phyloP scores from a whole-genome alignment of 2,113 vertebrate species.

The Sceloporus undulatus region DNA sequence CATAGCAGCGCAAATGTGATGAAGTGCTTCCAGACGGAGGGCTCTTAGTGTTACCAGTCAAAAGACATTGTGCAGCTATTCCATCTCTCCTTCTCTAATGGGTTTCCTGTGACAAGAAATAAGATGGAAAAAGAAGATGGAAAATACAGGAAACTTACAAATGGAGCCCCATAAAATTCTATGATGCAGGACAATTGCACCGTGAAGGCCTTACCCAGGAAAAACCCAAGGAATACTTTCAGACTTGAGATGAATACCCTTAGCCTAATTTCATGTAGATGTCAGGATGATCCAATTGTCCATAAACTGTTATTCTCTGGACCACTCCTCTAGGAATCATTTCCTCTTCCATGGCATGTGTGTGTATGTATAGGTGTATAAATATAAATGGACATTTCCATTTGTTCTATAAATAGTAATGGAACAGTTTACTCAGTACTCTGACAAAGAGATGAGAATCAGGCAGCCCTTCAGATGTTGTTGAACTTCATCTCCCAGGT shows the following conservation, averaged over 20 bases:
- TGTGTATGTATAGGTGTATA: too few relatives aligned
- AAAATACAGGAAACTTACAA: neutral
- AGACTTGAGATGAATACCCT: neutral
- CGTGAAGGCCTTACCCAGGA: neutral
- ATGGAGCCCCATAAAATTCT: too few relatives aligned
- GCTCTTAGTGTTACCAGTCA: neutral
- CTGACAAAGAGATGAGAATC: too few relatives aligned
- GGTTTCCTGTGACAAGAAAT: neutral
- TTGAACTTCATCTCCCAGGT: too few relatives aligned
- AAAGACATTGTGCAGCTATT: neutral
- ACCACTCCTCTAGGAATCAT: neutral
- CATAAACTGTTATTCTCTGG: neutral
- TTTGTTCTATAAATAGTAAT: too few relatives aligned
- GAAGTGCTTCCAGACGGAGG: neutral
- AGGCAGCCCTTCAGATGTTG: too few relatives aligned
- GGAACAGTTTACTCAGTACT: too few relatives aligned
- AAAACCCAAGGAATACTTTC: neutral
- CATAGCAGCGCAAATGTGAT: neutral
- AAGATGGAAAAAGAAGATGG: neutral
- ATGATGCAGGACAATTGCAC: neutral
- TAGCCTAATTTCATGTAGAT: neutral
- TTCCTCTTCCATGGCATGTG: neutral
- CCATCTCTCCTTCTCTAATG: neutral
- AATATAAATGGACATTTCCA: too few relatives aligned
- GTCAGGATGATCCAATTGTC: neutral